Evolutionary conservation across 2,113 vertebrate species (phyloP), one percentile per base, ranked within the genome.

Genomic region (Cochlearius cochlearius): DNA sequence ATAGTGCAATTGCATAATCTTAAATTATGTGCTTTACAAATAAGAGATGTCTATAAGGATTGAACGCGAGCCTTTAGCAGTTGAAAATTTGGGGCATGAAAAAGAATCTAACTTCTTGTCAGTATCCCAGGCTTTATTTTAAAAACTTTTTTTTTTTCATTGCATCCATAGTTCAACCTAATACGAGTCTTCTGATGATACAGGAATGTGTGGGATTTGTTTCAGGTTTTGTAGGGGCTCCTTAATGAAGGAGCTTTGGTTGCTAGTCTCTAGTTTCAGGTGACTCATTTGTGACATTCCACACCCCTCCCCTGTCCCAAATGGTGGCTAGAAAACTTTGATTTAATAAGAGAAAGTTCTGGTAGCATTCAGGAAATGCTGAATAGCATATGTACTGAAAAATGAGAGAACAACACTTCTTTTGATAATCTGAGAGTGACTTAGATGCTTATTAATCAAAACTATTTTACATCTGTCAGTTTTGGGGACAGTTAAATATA

Each of bases 1-100:
- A 59, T 92, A 79, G 77, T 88, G 87, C 83, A 91, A 1, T 96
- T 98, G 95, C 81, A 43, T 96, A 97, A 96, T 97, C 93, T 86
- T 86, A 90, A 58, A 84, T 94, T 92, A 86, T 23, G 43, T 82
- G 17, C 55, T 95, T 93, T 91, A 86, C 43, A 93, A 94, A 93
- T 79, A 78, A 34, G 69, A 74, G 59, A 21, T 94, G 69, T 94
- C 96, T 88, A 18, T 68, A 43, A 77, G 69, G 63, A 60, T 73
- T 52, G 50, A 83, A 25, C 47, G 30, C 26, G 66, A 64, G 25
- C 83, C 41, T 67, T 89, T 26, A 93, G 30, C 68, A 79, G 71
- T 45, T 88, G 84, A 71, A 75, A 59, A 49, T 39, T 16, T 56
- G 38, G 68, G 80, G 43, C 26, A 18, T 86, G n/a, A 59, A 71